These are phyloP conservation scores for Poicephalus gulielmi DNA, from an alignment of 2,113 vertebrate genomes.

Conservation along the genomic window DNA sequence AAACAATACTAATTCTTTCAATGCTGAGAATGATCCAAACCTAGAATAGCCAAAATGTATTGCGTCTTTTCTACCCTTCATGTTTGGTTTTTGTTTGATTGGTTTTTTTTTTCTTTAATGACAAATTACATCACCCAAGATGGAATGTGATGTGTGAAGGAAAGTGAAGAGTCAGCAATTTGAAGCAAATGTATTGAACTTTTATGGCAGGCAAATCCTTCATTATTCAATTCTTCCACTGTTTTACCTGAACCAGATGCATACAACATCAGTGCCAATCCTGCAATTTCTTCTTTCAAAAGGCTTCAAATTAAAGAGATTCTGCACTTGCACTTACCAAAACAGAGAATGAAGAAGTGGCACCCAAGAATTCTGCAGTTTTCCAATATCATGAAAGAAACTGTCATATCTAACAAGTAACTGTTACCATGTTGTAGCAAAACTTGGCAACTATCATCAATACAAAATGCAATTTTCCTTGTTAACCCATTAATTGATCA, in stretches of 20 bases:
- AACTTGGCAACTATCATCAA: background rate
- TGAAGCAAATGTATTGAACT: background rate
- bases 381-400: background rate
- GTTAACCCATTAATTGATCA: background rate
- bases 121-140: background rate
- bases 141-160: background rate
- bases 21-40: background rate
- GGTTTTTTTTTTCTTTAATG: background rate
- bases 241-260: background rate
- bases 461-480: background rate
- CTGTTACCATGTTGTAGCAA: background rate
- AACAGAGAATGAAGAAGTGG: background rate
- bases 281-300: background rate
- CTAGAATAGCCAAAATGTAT: background rate
- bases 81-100: background rate
- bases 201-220: slow-evolving; percentile 21
- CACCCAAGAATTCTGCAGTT: background rate
- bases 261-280: background rate
- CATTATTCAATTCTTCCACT: slow-evolving; percentile 34
- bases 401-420: background rate
- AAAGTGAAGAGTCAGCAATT: slow-evolving; percentile 6
- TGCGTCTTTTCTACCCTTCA: background rate
- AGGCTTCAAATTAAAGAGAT: background rate
- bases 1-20: background rate
- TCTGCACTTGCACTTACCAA: background rate